phyloP scores from a whole-genome alignment of 2,113 vertebrate species.

The Ceuthmochares aereus region DNA sequence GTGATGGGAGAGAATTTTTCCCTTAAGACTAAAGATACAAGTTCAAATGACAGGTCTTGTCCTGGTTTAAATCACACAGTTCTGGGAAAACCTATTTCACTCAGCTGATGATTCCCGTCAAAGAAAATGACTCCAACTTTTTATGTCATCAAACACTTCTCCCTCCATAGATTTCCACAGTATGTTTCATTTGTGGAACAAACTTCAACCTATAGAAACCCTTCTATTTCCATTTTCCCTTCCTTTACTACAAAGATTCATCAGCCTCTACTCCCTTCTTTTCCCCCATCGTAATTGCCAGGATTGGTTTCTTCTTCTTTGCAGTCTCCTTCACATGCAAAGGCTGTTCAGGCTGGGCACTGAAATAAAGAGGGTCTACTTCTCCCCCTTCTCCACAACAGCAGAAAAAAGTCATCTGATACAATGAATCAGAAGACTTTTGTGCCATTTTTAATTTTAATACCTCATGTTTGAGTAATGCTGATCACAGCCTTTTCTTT shows the following conservation, averaged over 20 bases:
- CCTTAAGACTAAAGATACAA: not conserved
- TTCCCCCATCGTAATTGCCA: not conserved
- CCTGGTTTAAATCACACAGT: not conserved
- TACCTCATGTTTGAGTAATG: not conserved
- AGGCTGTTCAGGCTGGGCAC: not conserved
- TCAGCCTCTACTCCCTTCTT: not conserved
- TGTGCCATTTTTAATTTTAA: not conserved
- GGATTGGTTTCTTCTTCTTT: not conserved
- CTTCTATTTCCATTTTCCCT: not conserved
- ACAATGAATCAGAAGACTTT: not conserved
- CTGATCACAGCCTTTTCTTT: conserved; percentile 20
- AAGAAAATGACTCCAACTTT: not conserved
- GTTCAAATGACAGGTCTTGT: not conserved
- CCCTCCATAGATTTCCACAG: not conserved
- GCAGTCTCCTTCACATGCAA: not conserved
- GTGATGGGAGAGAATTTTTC: not conserved
- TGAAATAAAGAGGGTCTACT: not conserved
- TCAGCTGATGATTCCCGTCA: not conserved
- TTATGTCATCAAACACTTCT: not conserved
- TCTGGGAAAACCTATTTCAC: not conserved
- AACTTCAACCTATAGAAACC: not conserved
- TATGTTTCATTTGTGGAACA: not conserved
- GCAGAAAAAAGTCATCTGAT: not conserved
- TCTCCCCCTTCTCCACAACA: not conserved
- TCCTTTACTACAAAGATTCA: not conserved